These are phyloP conservation scores for Nomada lathburiana DNA, from an alignment of 2,888 invertebrate genomes.

Conservation along the genomic window DNA sequence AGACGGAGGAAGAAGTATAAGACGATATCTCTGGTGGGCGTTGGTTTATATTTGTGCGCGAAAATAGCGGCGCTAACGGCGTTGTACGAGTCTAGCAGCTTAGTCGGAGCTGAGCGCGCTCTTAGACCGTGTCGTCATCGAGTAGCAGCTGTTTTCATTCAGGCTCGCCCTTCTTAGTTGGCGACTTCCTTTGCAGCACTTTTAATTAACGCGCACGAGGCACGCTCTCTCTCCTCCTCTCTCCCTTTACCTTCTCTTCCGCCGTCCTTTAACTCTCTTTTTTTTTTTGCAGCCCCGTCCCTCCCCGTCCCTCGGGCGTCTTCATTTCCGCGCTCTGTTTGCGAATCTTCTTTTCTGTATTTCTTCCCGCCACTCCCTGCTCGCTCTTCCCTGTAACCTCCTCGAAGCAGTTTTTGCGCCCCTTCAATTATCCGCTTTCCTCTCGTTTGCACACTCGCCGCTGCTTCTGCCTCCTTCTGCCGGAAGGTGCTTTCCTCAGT, in stretches of 20 bases:
- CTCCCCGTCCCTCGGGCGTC: neutral
- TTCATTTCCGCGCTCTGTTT: neutral
- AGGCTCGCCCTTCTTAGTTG: slow-evolving; percentile 80
- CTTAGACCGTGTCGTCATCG: slow-evolving; percentile 79
- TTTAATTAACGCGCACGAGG: slow-evolving; percentile 69
- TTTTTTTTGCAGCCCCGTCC: neutral
- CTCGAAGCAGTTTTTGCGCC: neutral
- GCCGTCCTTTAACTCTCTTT: neutral
- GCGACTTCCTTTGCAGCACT: slow-evolving; percentile 78
- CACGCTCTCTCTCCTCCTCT: slow-evolving; percentile 32
- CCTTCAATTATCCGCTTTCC: neutral
- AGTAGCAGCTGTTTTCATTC: slow-evolving; percentile 83
- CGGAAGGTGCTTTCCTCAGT: neutral
- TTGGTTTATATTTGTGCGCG: slow-evolving; percentile 77
- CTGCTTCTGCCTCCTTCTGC: neutral
- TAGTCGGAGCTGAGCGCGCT: slow-evolving; percentile 51
- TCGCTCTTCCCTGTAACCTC: neutral
- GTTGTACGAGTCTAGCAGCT: slow-evolving; percentile 31
- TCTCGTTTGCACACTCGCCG: neutral
- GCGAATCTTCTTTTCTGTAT: slow-evolving; percentile 14
- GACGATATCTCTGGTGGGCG: slow-evolving; percentile 59
- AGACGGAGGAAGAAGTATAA: neutral
- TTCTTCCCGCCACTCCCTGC: neutral
- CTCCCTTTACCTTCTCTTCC: slow-evolving; percentile 9
- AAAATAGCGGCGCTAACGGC: slow-evolving; percentile 74